Evolutionary conservation across 2,888 invertebrate genomes (phyloP).

Genomic region (Eristalis tenax): DNA sequence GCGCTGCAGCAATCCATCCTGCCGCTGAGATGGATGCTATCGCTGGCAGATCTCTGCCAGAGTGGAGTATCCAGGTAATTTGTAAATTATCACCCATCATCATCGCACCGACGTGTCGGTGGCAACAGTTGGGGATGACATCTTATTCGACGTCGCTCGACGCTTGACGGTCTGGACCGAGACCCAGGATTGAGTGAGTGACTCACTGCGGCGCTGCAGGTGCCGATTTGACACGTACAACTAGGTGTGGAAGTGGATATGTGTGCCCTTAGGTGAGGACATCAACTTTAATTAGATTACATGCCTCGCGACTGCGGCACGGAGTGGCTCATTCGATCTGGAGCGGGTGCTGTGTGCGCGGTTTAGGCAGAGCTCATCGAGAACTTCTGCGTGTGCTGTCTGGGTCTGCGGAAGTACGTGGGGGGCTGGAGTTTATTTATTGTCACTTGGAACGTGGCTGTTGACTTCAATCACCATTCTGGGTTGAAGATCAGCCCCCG

Average conservation of each 20-base stretch:
- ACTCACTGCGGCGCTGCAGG: constrained; percentile 53
- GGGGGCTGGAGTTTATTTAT: too few relatives aligned
- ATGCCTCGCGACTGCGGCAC: background rate
- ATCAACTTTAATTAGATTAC: constrained; percentile 55
- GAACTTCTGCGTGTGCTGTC: background rate
- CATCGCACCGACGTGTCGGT: constrained; percentile 65
- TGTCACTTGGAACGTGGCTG: too few relatives aligned
- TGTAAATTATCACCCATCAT: constrained; percentile 72
- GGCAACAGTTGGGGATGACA: constrained; percentile 62
- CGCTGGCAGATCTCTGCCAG: constrained; percentile 37
- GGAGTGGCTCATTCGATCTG: background rate
- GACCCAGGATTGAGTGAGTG: constrained; percentile 22
- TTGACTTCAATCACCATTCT: too few relatives aligned
- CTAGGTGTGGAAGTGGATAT: constrained; percentile 54
- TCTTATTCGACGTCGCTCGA: background rate
- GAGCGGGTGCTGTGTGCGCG: background rate
- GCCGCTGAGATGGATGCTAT: constrained; percentile 35
- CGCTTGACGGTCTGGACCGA: too few relatives aligned
- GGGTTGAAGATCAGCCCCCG: too few relatives aligned
- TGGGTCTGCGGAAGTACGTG: too few relatives aligned
- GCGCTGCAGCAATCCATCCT: constrained; percentile 37
- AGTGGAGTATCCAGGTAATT: constrained; percentile 64
- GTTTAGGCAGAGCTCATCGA: background rate
- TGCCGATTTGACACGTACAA: constrained; percentile 61
- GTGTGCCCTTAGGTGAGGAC: constrained; percentile 34